Evolutionary conservation across 2,797 vertebrate genomes (phyloP).

Genomic region (Poecilia velifera): DNA sequence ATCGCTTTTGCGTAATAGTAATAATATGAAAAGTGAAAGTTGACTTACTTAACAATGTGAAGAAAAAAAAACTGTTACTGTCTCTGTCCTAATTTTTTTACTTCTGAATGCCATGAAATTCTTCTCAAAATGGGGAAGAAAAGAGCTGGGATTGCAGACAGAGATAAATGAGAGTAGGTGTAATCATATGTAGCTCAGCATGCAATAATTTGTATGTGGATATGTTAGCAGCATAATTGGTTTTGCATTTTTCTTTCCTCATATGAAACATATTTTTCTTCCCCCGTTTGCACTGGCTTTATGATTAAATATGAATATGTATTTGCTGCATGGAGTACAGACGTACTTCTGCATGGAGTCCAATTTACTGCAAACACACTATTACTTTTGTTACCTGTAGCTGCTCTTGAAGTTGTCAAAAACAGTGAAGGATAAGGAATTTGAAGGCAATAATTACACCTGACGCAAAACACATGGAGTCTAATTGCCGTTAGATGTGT

Average conservation of each 20-base stretch:
- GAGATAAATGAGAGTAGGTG: background rate
- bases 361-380: background rate
- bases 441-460: background rate
- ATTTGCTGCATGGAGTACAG: background rate
- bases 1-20: background rate
- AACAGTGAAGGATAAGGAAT: background rate
- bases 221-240: constrained; percentile 3
- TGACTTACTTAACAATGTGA: background rate
- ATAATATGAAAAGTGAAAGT: background rate
- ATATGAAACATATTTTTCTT: background rate
- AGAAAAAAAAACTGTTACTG: background rate
- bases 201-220: background rate
- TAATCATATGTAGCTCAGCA: constrained; percentile 3
- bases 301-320: background rate
- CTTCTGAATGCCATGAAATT: constrained; percentile 10
- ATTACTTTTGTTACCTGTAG: background rate
- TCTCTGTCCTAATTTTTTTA: constrained; percentile 17
- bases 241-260: background rate
- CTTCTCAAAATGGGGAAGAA: constrained; percentile 23
- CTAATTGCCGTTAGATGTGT: background rate
- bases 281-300: background rate
- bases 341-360: background rate
- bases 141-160: constrained; percentile 7
- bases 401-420: background rate
- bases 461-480: constrained; percentile 7